Base-by-base conservation (phyloP, 2,797 vertebrate genomes). In the Gymnocypris eckloni region DNA sequence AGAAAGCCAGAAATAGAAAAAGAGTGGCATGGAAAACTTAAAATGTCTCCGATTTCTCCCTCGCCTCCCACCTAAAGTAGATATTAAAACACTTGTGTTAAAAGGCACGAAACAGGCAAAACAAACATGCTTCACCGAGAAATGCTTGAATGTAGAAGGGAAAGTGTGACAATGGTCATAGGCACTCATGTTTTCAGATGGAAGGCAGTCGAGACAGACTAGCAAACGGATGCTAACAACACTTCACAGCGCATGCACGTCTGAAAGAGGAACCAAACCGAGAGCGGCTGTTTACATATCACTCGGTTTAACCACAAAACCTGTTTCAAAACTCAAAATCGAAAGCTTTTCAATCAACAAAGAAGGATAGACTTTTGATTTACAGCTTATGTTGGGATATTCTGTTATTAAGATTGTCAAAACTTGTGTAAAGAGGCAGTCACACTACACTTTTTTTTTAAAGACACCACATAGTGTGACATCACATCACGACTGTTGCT, bases 1-100 rank as follows among this genome's bases (percentile, higher is more conserved):
- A 41, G 73, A 78, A 86, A 72, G 33, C 89, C 90, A 81, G 83
- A 91, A 94, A 95, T 91, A 95, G 92, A 92, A 88, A 67, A 72
- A 86, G 22, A 4, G 72, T 93, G 93, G 85, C 90, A 91, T 90
- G 56, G 89, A 87, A 92, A 70, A 85, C 82, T 82, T 45, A 77
- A 91, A 54, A 71, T 86, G 82, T 90, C 45, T 66, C 37, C 8
- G 11, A 91, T 91, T 91, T 92, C 86, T 92, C 89, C 90, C 92
- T 93, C 90, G 59, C 45, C 78, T 76, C 89, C 72, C 43, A 45
- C 43, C 43, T 11, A 18, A 91, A 91, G 91, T 43, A 80, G 28
- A 25, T 71, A 84, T 48, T 87, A 87, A 88, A 87, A 79, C 82
- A 81, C 81, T 77, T 77, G 6, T 45, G 75, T 86, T 43, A 66